These are phyloP conservation scores for Suillia variegata DNA, from an alignment of 2,888 invertebrate species.

Conservation along the genomic window DNA sequence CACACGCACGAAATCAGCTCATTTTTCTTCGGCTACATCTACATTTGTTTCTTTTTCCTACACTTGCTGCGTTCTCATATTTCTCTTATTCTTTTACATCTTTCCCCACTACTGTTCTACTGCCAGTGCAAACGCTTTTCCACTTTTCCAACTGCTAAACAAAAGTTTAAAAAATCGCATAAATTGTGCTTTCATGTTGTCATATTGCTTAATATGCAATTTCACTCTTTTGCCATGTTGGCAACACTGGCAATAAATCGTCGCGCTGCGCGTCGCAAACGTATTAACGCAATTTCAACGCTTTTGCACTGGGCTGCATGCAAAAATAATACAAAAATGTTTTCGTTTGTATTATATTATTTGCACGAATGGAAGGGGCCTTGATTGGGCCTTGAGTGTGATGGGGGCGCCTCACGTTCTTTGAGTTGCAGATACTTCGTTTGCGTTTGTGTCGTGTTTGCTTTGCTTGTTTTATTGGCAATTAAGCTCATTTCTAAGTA, in stretches of 20 bases:
- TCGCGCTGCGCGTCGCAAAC: neutral
- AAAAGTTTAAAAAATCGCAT: constrained; percentile 19
- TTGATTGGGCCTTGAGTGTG: neutral
- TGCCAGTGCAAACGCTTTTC: neutral
- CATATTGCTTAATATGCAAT: constrained; percentile 26
- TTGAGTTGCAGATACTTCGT: neutral
- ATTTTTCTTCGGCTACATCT: no score
- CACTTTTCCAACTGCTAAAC: constrained; percentile 1
- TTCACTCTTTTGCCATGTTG: constrained; percentile 9
- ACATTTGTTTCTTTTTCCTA: no score
- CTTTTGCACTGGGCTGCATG: neutral
- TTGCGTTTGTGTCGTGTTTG: no score
- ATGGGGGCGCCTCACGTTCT: neutral
- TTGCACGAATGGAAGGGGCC: no score
- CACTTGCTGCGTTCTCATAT: no score
- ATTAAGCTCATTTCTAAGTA: neutral
- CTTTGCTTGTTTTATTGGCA: neutral
- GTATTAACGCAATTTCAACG: constrained; percentile 1
- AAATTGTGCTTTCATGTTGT: constrained; percentile 25
- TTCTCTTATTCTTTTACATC: constrained; percentile 15
- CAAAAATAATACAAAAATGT: no score
- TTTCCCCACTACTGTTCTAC: constrained; percentile 14
- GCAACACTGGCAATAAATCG: constrained; percentile 4
- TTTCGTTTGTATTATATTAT: no score
- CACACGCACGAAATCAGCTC: constrained; percentile 11